These are phyloP conservation scores for Psix sp. DNA, from an alignment of 1,140 invertebrate genomes.

Conservation along the genomic window DNA sequence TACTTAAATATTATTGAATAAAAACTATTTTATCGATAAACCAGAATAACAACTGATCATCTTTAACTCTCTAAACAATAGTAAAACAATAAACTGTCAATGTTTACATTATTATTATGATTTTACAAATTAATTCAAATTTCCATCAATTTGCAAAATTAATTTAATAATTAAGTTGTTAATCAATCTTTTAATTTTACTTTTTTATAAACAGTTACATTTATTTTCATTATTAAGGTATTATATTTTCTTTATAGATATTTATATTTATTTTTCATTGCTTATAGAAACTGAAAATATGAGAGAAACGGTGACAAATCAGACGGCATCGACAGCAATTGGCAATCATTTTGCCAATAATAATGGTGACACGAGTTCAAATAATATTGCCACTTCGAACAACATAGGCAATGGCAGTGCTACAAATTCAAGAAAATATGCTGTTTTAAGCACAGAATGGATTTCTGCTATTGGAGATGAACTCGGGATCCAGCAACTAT, in stretches of 20 bases:
- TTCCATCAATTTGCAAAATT: too few species aligned
- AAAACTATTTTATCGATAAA: too few species aligned
- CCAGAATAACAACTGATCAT: too few species aligned
- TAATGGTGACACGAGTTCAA: constrained; percentile 68
- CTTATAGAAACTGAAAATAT: constrained; percentile 54
- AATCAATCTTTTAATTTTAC: too few species aligned
- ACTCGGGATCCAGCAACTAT: constrained; percentile 71
- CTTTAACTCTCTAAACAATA: too few species aligned
- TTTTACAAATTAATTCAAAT: too few species aligned
- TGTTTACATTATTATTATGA: too few species aligned
- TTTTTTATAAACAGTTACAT: too few species aligned
- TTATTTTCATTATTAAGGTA: too few species aligned
- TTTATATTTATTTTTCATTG: constrained; percentile 2
- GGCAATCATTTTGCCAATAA: constrained; percentile 71
- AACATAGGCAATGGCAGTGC: constrained; percentile 64
- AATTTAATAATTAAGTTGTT: too few species aligned
- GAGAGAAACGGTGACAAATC: constrained; percentile 69
- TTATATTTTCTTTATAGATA: not conserved
- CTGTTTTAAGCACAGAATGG: constrained; percentile 73
- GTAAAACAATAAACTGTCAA: too few species aligned
- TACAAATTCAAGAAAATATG: constrained; percentile 68
- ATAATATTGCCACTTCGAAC: constrained; percentile 63
- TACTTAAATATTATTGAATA: too few species aligned
- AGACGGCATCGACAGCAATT: constrained; percentile 61
- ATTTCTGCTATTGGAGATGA: constrained; percentile 74